These are phyloP conservation scores for Pissodes strobi DNA, from an alignment of 1,140 invertebrate genomes.

Conservation along the genomic window DNA sequence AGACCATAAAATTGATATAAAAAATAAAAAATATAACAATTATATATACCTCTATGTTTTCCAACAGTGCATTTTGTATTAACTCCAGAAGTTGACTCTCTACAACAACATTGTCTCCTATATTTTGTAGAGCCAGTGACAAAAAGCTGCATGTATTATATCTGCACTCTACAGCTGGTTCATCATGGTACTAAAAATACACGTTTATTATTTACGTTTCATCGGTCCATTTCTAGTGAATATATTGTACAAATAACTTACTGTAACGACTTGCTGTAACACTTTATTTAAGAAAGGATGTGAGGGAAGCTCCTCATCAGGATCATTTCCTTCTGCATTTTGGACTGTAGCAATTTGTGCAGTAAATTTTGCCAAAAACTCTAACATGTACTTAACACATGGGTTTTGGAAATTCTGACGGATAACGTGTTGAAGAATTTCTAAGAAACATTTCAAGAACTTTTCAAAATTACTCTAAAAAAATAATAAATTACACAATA, in stretches of 20 bases:
- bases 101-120: constrained; percentile 66
- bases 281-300: constrained; percentile 35
- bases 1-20: too few species aligned
- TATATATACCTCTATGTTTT: constrained; percentile 46
- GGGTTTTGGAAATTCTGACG: constrained; percentile 19
- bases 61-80: constrained; percentile 66
- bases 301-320: background rate
- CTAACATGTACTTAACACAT: constrained; percentile 23
- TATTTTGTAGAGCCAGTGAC: constrained; percentile 63
- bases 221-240: background rate
- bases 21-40: constrained; percentile 13
- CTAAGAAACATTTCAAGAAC: background rate
- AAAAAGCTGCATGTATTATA: constrained; percentile 67
- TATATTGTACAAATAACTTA: background rate
- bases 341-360: constrained; percentile 15
- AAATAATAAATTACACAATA: background rate
- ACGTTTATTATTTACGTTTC: background rate
- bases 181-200: constrained; percentile 53
- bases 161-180: constrained; percentile 58
- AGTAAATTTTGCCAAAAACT: constrained; percentile 37
- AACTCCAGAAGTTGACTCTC: constrained; percentile 66
- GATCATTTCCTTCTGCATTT: constrained; percentile 13
- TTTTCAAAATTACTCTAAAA: constrained; percentile 7
- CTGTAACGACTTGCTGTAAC: constrained; percentile 28
- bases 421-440: background rate